Conservation (phyloP, 2,113 vertebrate genomes). For the Poeciliopsis occidentalis region DNA sequence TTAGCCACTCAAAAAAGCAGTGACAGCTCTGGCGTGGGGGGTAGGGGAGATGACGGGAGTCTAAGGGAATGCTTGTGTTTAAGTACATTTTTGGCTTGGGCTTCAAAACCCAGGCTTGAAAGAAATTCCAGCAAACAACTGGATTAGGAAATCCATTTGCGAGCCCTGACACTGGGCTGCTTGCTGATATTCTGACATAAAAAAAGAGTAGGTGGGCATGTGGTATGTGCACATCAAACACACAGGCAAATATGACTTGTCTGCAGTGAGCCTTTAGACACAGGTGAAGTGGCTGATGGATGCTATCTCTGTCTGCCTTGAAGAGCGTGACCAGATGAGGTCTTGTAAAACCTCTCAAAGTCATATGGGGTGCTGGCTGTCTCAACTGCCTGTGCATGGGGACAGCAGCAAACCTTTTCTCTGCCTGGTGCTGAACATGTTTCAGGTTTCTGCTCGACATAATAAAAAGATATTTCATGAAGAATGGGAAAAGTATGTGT, state of each 20-base stretch:
- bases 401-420: conserved; percentile 16
- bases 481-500: background rate
- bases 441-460: conserved; percentile 28
- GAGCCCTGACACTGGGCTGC: conserved; percentile 61
- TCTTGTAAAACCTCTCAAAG: conserved; percentile 68
- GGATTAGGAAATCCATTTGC: conserved; percentile 79
- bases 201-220: conserved; percentile 55
- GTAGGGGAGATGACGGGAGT: conserved; percentile 55
- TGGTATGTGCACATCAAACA: conserved; percentile 63
- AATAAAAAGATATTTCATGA: conserved; percentile 30
- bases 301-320: conserved; percentile 57
- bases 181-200: conserved; percentile 69
- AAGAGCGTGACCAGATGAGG: conserved; percentile 53
- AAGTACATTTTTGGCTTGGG: conserved; percentile 75
- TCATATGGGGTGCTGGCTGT: conserved; percentile 46
- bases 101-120: conserved; percentile 67
- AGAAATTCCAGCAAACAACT: conserved; percentile 71
- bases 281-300: conserved; percentile 73
- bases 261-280: conserved; percentile 64
- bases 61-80: conserved; percentile 56
- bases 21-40: conserved; percentile 45
- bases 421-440: background rate
- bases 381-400: conserved; percentile 13
- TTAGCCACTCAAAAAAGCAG: conserved; percentile 55
- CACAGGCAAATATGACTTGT: conserved; percentile 57